phyloP scores from a whole-genome alignment of 2,797 vertebrate genomes.

The Aphelocoma californica region DNA sequence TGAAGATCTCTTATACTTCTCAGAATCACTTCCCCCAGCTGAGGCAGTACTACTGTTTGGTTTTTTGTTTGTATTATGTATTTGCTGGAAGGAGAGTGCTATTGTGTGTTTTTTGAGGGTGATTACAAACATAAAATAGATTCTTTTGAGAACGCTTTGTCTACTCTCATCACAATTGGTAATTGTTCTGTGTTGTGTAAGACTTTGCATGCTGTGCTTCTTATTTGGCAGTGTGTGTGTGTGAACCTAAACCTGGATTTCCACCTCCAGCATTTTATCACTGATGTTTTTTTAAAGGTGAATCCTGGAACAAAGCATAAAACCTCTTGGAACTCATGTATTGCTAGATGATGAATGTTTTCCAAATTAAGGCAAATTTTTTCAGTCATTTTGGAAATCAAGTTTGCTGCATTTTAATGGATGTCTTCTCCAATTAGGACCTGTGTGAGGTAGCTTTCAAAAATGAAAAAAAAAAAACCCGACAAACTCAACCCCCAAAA shows the following conservation, averaged over 20 bases:
- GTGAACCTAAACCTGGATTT: constrained; percentile 7
- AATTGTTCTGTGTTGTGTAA: constrained; percentile 58
- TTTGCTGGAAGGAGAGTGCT: constrained; percentile 52
- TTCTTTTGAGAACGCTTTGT: constrained; percentile 66
- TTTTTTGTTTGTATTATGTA: constrained; percentile 61
- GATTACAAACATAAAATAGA: constrained; percentile 68
- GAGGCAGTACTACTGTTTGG: constrained; percentile 36
- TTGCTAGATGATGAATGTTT: background rate
- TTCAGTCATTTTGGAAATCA: background rate
- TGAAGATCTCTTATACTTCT: background rate
- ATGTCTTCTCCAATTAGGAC: background rate
- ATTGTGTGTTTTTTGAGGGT: constrained; percentile 66
- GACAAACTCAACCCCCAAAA: background rate
- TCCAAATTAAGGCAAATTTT: background rate
- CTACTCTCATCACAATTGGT: constrained; percentile 52
- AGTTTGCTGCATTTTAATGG: background rate
- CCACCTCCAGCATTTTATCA: background rate
- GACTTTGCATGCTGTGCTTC: background rate
- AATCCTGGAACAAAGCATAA: background rate
- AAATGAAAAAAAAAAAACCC: background rate
- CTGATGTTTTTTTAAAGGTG: background rate
- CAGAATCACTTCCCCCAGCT: background rate
- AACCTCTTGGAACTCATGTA: background rate
- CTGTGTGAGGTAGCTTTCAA: background rate
- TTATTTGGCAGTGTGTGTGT: background rate